These are phyloP conservation scores for Oxyteleia sp. DNA, from an alignment of 2,888 invertebrate species.

Conservation along the genomic window DNA sequence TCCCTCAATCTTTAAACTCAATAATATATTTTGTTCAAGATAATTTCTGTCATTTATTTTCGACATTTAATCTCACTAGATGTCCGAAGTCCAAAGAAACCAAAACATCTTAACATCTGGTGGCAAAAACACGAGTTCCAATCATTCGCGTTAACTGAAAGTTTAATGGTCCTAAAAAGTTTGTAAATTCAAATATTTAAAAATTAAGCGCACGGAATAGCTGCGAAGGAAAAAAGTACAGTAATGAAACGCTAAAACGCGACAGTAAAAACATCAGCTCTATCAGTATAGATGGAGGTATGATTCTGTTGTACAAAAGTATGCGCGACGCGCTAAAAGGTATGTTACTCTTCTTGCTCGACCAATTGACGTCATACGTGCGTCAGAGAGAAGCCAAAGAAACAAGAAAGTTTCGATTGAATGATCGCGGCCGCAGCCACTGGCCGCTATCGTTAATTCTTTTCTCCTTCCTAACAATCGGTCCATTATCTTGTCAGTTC, in stretches of 20 bases:
- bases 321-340: conserved; percentile 78
- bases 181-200: too few species aligned
- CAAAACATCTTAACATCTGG: too few species aligned
- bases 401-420: conserved; percentile 87
- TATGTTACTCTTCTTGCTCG: conserved; percentile 83
- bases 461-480: conserved; percentile 82
- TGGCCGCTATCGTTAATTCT: conserved; percentile 78
- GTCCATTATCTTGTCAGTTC: conserved; percentile 85
- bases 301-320: conserved; percentile 61
- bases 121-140: too few species aligned
- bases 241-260: conserved; percentile 17
- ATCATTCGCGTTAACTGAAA: too few species aligned
- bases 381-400: conserved; percentile 85
- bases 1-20: too few species aligned
- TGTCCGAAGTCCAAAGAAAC: too few species aligned
- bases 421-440: conserved; percentile 80
- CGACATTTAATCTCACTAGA: too few species aligned
- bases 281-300: conserved; percentile 49
- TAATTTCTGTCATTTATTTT: too few species aligned
- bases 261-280: conserved; percentile 38
- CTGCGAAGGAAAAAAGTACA: neutral
- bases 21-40: too few species aligned
- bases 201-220: too few species aligned
- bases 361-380: conserved; percentile 87
- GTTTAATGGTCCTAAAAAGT: too few species aligned